phyloP scores from a whole-genome alignment of 1,140 invertebrate genomes.

The Microplitis mediator region DNA sequence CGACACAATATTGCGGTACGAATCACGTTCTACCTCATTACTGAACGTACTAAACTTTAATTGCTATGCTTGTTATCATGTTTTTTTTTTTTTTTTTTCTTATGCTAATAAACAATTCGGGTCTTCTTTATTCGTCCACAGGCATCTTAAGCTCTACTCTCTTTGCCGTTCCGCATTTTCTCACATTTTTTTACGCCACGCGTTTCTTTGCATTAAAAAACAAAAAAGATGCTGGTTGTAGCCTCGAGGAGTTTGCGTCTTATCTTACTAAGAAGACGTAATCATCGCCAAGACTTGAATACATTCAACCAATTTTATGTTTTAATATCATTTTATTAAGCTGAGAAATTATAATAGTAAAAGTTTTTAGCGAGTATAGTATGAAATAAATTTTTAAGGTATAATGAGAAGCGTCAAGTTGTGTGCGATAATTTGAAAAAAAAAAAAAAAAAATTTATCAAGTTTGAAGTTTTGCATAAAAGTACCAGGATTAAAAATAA shows the following conservation, averaged over 20 bases:
- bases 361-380: no score
- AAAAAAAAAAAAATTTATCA: no score
- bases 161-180: background rate
- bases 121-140: background rate
- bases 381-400: no score
- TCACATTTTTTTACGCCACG: background rate
- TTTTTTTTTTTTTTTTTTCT: background rate
- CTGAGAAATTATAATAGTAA: no score
- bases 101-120: background rate
- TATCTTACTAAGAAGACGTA: background rate
- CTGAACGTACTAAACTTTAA: constrained; percentile 13
- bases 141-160: background rate
- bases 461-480: no score
- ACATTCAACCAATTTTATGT: no score
- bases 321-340: no score
- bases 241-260: background rate
- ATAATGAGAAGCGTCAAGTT: no score
- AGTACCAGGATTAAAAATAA: no score
- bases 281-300: background rate
- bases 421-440: no score
- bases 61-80: constrained; percentile 24
- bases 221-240: background rate
- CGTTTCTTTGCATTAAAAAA: background rate
- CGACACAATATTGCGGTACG: background rate
- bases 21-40: constrained; percentile 23